A percentile compares a stretch with the other conserved stretches of the same genome.
These are phyloP conservation scores for Semotilus atromaculatus DNA, from an alignment of 2,797 vertebrate species.

Conservation along the genomic window DNA sequence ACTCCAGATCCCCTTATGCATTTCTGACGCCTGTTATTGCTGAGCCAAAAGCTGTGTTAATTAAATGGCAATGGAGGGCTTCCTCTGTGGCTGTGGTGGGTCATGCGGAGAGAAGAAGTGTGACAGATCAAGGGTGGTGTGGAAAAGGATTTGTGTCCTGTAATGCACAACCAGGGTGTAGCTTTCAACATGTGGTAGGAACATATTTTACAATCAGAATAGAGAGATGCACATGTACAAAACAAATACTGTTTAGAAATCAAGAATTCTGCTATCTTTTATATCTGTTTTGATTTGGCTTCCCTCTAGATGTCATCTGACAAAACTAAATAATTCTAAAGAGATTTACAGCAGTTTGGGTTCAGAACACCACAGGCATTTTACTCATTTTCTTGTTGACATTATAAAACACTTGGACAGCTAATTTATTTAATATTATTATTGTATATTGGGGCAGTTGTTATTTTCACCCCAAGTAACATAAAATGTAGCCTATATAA, in stretches of 20 bases:
- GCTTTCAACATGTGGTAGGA: not conserved
- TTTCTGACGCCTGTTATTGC: slow-evolving; percentile 61
- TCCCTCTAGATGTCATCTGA: not conserved
- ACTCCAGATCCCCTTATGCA: slow-evolving; percentile 52
- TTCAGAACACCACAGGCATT: not conserved
- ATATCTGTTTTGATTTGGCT: not conserved
- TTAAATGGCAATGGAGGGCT: slow-evolving; percentile 59
- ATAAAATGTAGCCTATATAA: not conserved
- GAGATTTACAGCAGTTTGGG: not conserved
- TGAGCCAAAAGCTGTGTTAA: slow-evolving; percentile 54
- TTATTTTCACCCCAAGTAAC: not conserved
- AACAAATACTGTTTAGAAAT: not conserved
- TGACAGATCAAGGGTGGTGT: slow-evolving; percentile 16
- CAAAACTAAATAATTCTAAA: not conserved
- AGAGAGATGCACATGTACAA: not conserved
- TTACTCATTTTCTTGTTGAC: not conserved
- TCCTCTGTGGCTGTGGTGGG: slow-evolving; percentile 44
- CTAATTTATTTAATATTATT: not conserved
- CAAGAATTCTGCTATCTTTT: not conserved
- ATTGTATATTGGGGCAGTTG: not conserved
- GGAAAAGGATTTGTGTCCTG: not conserved
- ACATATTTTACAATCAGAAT: not conserved
- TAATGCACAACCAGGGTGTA: not conserved
- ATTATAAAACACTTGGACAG: not conserved
- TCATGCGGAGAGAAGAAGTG: slow-evolving; percentile 26